Conservation (phyloP, 2,113 vertebrate genomes). For the chimpanzee (Pan troglodytes) region NHGRI_mPanTro3-v2.1_pri NC_086015.1:59819501-59820000, state of each 20-base stretch:
- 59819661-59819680: not conserved
- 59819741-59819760: not conserved
- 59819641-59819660: constrained; percentile 42
- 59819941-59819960: constrained; percentile 36
- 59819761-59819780: not conserved
- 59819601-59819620: constrained; percentile 15
- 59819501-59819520: not conserved
- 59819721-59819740: constrained; percentile 5
- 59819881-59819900: not conserved
- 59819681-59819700: constrained; percentile 1
- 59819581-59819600: not conserved
- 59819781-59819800: not conserved
- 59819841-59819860: constrained; percentile 1
- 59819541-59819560: not conserved
- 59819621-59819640: not conserved
- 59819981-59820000: not conserved
- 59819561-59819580: not conserved
- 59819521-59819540: not conserved
- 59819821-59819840: not conserved
- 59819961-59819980: not conserved
- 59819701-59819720: not conserved
- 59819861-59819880: not conserved
- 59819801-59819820: not conserved
- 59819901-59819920: not conserved
- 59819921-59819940: not conserved